Conservation (phyloP, 2,797 vertebrate species). For the Oreortyx pictus region DNA sequence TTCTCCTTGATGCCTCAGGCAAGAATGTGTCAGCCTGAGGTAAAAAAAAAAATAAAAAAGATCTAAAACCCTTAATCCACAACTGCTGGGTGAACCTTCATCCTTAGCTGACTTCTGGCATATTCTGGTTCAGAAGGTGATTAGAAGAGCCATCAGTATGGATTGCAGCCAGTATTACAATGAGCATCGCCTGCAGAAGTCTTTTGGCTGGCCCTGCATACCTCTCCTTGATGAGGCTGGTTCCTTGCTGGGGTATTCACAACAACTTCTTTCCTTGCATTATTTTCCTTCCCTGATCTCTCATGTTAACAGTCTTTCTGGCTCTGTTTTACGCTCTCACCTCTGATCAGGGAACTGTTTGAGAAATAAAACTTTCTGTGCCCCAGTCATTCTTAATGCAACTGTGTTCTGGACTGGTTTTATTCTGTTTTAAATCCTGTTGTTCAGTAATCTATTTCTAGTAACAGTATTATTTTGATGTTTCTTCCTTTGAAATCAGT, state of each 20-base stretch:
- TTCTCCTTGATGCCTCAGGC: background rate
- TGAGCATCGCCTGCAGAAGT: background rate
- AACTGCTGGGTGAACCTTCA: background rate
- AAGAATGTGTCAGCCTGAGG: constrained; percentile 1
- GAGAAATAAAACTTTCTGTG: background rate
- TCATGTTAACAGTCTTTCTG: background rate
- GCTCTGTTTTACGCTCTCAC: background rate
- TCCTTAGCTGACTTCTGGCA: background rate
- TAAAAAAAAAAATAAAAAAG: background rate
- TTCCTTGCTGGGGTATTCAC: background rate
- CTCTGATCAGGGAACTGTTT: background rate
- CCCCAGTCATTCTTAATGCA: background rate
- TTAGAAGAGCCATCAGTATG: background rate
- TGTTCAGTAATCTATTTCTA: background rate
- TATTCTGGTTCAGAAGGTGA: background rate
- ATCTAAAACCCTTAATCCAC: background rate
- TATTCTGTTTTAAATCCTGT: background rate
- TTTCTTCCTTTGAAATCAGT: background rate
- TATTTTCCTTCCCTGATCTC: background rate
- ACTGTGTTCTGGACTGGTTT: background rate
- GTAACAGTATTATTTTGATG: background rate
- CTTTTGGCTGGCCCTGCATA: background rate
- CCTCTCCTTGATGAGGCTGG: background rate
- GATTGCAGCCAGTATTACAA: background rate
- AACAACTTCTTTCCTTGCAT: background rate